phyloP scores from a whole-genome alignment of 2,888 invertebrate genomes.

The Drosophila kokeensis region DNA sequence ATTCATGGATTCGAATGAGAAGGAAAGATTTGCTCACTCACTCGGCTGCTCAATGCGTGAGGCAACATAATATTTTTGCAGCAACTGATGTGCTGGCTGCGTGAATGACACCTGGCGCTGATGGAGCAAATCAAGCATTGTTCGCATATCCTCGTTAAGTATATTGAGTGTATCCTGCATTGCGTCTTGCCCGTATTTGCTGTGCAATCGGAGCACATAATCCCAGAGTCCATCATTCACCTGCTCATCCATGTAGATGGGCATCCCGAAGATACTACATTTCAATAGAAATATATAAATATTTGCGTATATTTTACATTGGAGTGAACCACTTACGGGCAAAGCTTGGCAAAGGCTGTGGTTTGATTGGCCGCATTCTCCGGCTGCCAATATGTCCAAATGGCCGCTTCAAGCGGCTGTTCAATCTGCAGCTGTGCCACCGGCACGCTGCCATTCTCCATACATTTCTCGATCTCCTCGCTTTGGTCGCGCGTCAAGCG shows the following conservation, averaged over 20 bases:
- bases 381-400: conserved; percentile 84
- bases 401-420: conserved; percentile 78
- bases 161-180: conserved; percentile 63
- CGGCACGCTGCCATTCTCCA: conserved; percentile 69
- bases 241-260: conserved; percentile 76
- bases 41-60: conserved; percentile 84
- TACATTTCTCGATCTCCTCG: conserved; percentile 74
- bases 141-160: conserved; percentile 76
- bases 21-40: conserved; percentile 69
- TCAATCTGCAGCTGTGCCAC: conserved; percentile 39
- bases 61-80: conserved; percentile 85
- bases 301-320: neutral
- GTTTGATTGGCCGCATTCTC: conserved; percentile 74
- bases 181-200: conserved; percentile 17
- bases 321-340: conserved; percentile 75
- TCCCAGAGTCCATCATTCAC: conserved; percentile 66
- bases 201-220: conserved; percentile 75
- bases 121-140: conserved; percentile 70
- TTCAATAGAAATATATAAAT: neutral
- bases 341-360: conserved; percentile 76
- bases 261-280: conserved; percentile 84
- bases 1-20: conserved; percentile 23
- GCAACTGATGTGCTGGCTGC: conserved; percentile 81
- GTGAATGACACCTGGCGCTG: conserved; percentile 70
- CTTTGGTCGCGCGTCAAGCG: conserved; percentile 64